These are phyloP conservation scores for Lepus oiostolus DNA, from an alignment of 2,797 vertebrate genomes.

Conservation along the genomic window DNA sequence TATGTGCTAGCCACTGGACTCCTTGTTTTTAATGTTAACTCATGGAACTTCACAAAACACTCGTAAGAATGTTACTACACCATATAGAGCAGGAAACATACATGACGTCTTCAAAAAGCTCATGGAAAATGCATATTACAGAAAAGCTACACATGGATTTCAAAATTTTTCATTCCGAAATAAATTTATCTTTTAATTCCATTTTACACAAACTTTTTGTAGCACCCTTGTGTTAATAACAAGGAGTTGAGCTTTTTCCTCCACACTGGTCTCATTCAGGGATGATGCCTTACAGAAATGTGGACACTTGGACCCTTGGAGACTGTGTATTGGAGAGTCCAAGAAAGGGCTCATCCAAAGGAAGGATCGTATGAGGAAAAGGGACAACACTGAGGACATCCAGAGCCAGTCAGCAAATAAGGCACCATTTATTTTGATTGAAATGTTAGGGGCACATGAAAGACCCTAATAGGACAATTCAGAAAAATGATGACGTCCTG, in stretches of 20 bases:
- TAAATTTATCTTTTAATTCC: no score
- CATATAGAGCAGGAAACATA: neutral
- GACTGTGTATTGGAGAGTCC: neutral
- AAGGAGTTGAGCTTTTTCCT: neutral
- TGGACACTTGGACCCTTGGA: neutral
- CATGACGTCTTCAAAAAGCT: neutral
- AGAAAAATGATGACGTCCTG: neutral
- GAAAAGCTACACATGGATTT: no score
- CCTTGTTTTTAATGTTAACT: neutral
- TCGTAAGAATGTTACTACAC: neutral
- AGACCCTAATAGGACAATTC: neutral
- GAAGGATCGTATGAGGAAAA: neutral
- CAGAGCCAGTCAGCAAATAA: neutral
- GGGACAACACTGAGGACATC: neutral
- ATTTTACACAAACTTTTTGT: no score
- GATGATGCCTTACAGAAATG: neutral
- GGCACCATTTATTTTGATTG: neutral
- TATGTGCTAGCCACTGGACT: neutral
- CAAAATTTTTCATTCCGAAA: no score
- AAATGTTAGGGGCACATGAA: neutral
- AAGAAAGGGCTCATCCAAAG: neutral
- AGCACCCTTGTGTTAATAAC: neutral
- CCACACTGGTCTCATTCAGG: neutral
- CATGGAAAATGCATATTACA: no score
- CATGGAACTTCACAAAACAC: neutral